Base-by-base conservation (phyloP, 2,888 invertebrate genomes). In the Cryptophagus acutangulus region DNA sequence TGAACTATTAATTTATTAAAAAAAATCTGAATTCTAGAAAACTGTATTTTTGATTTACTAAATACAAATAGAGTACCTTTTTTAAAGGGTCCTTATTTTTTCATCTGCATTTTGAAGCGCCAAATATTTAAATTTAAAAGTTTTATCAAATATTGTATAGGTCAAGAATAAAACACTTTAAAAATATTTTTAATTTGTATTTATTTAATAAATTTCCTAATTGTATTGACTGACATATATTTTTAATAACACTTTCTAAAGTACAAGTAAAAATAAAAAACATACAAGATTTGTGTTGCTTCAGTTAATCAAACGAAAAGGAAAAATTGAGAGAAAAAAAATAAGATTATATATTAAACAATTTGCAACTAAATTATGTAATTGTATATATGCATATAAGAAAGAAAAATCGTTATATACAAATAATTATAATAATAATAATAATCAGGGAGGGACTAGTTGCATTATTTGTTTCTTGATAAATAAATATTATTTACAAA, bases 161-260 rank as follows among this genome's bases (percentile, higher is more conserved):
- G n/a, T n/a, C n/a, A n/a, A n/a, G n/a, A n/a, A n/a, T n/a, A n/a
- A n/a, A n/a, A n/a, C n/a, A n/a, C n/a, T n/a, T n/a, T n/a, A n/a
- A 20, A 20, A 31, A 8, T 31, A 2, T 8, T 16, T 13, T 31
- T 31, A 5, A 13, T n/a, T 31, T 15, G 4, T 3, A 31, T 43
- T 51, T 47, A 41, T 51, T 58, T 62, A 61, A 61, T 62, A 62
- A 64, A 63, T 59, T 56, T 57, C 53, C 61, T 63, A 61, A 52
- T 50, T 52, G 63, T 63, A 62, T 64, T 65, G 63, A 65, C 63
- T 65, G 64, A 65, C 61, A 66, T 63, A 61, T n/a, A n/a, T n/a
- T n/a, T n/a, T n/a, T n/a, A n/a, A n/a, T 61, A 58, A 62, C 57
- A 61, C 55, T 58, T 57, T 57, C 58, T 61, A 62, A 63, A 57